Evolutionary conservation across 2,797 vertebrate species (phyloP).

Genomic region (Crocidura indochinensis): DNA sequence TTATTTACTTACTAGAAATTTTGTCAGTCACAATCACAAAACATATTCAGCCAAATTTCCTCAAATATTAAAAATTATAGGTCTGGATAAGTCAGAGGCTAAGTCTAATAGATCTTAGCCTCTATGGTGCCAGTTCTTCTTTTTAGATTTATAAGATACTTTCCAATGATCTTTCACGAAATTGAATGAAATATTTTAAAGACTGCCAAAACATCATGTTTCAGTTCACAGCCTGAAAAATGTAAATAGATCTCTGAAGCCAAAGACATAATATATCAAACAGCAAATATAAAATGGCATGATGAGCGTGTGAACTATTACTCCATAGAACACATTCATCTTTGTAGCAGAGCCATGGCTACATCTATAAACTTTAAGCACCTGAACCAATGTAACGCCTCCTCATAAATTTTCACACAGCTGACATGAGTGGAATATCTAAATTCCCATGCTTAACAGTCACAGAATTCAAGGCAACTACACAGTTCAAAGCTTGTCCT

Average conservation of each 20-base stretch:
- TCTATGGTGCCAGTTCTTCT: constrained; percentile 56
- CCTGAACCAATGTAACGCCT: no score
- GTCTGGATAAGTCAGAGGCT: constrained; percentile 30
- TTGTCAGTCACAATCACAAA: constrained; percentile 58
- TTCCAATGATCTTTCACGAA: constrained; percentile 40
- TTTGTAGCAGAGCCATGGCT: background rate
- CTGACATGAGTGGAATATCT: background rate
- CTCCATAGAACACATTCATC: fast-evolving
- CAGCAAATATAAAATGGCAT: background rate
- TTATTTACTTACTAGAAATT: constrained; percentile 70
- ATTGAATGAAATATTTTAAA: background rate
- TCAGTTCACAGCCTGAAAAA: constrained; percentile 39
- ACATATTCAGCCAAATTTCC: background rate
- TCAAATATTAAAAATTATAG: constrained; percentile 70
- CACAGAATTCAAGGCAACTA: background rate
- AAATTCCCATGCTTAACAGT: background rate
- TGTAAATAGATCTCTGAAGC: constrained; percentile 15
- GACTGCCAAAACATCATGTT: constrained; percentile 8
- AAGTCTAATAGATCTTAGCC: background rate
- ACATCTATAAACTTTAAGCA: background rate
- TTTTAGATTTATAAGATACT: constrained; percentile 47
- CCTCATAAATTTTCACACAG: background rate
- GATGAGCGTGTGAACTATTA: fast-evolving
- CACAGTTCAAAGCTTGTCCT: background rate
- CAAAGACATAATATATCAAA: background rate